A percentile compares a stretch with the other conserved stretches of the same genome.
Evolutionary conservation across 2,797 vertebrate genomes (phyloP).

Genomic region (Amblyraja radiata): DNA sequence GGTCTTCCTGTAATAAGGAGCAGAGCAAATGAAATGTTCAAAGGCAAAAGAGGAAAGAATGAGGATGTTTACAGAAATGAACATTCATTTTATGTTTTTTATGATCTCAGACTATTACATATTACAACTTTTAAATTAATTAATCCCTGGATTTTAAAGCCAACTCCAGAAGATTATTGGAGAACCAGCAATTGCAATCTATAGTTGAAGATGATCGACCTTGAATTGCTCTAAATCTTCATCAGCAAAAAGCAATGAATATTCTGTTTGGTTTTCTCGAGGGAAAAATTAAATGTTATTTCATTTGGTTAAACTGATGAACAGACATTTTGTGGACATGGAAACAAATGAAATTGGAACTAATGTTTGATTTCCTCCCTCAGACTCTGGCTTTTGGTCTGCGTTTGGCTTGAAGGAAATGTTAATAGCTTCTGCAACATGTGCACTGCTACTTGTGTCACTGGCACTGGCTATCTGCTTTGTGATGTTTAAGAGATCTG

Average conservation of each 20-base stretch:
- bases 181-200: neutral
- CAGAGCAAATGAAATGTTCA: neutral
- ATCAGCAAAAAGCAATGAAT: neutral
- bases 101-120: neutral
- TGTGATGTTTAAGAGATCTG: constrained; percentile 2
- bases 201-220: neutral
- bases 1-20: neutral
- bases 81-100: neutral
- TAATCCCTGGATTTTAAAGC: neutral
- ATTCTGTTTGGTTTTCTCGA: neutral
- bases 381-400: constrained; percentile 7
- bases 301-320: neutral
- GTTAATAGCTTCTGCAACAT: neutral
- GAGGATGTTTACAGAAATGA: neutral
- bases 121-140: neutral
- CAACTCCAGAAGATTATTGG: neutral
- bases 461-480: neutral
- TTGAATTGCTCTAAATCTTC: neutral
- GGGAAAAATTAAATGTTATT: neutral
- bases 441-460: neutral
- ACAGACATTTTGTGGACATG: no score
- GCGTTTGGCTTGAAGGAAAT: neutral
- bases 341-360: neutral
- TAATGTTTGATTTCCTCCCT: neutral
- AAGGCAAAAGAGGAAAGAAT: neutral